Evolutionary conservation across 1,140 invertebrate genomes (phyloP).

Genomic region (Zaprionus kolodkinae): DNA sequence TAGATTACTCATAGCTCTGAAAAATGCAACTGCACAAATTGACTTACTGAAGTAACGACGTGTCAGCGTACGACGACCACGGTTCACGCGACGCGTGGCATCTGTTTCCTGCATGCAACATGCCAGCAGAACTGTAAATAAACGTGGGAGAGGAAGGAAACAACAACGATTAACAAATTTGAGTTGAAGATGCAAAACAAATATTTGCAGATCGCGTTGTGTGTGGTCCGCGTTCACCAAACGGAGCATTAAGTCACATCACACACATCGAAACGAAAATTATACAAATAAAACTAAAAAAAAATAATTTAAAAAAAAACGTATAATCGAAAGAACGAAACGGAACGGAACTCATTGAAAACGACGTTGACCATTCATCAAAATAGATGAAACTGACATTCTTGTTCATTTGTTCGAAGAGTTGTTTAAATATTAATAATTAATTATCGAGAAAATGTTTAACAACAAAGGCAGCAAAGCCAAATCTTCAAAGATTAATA

Average conservation of each 20-base stretch:
- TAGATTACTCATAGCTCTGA: slow-evolving; percentile 17
- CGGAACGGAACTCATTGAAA: slow-evolving; percentile 74
- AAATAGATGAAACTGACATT: slow-evolving; percentile 40
- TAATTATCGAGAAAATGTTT: slow-evolving; percentile 75
- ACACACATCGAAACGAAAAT: not conserved
- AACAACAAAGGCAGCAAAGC: slow-evolving; percentile 48
- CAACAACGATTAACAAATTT: slow-evolving; percentile 19
- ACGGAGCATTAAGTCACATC: slow-evolving; percentile 25
- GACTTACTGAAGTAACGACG: slow-evolving; percentile 90
- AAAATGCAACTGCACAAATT: not conserved
- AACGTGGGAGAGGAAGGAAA: not conserved
- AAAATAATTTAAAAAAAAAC: slow-evolving; percentile 28
- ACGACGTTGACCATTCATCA: slow-evolving; percentile 67
- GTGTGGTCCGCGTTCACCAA: slow-evolving; percentile 45
- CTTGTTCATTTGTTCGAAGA: slow-evolving; percentile 47
- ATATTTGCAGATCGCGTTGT: slow-evolving; percentile 39
- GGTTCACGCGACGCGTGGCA: slow-evolving; percentile 89
- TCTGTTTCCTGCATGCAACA: slow-evolving; percentile 88
- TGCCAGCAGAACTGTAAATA: slow-evolving; percentile 80
- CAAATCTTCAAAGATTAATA: slow-evolving; percentile 15
- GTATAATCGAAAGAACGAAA: slow-evolving; percentile 32
- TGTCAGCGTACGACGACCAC: slow-evolving; percentile 90
- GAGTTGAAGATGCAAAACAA: slow-evolving; percentile 17
- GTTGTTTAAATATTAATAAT: slow-evolving; percentile 80
- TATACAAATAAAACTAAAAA: not conserved